These are phyloP conservation scores for Drosophila hawaiiensis DNA, from an alignment of 2,888 invertebrate species.

Conservation along the genomic window DNA sequence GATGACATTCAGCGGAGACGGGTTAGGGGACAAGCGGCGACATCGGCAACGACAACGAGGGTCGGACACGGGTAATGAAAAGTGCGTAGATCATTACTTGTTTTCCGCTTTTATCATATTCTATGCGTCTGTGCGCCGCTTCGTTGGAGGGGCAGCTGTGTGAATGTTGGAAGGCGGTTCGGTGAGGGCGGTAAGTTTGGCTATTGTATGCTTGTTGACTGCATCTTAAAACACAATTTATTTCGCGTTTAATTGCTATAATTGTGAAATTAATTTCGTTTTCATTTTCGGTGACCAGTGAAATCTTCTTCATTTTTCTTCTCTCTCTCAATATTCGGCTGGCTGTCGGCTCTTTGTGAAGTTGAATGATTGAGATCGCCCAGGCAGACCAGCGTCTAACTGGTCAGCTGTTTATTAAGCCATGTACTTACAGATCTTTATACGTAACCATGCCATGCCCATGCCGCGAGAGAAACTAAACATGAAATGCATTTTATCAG, in stretches of 20 bases:
- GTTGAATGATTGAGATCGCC: slow-evolving; percentile 51
- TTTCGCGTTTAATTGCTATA: slow-evolving; percentile 78
- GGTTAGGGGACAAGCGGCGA: not conserved
- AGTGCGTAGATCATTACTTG: slow-evolving; percentile 73
- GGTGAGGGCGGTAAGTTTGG: not conserved
- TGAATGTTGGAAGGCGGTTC: not conserved
- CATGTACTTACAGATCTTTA: slow-evolving; percentile 15
- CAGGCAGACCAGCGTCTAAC: slow-evolving; percentile 40
- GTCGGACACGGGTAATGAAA: slow-evolving; percentile 66
- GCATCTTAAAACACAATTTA: slow-evolving; percentile 71
- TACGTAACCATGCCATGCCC: not conserved
- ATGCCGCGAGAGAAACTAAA: slow-evolving; percentile 21
- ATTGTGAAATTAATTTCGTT: slow-evolving; percentile 81
- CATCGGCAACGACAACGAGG: slow-evolving; percentile 23
- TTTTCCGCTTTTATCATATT: slow-evolving; percentile 60
- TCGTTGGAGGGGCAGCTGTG: slow-evolving; percentile 41
- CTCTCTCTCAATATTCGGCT: not conserved
- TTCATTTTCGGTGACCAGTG: slow-evolving; percentile 75
- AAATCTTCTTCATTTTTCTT: slow-evolving; percentile 49
- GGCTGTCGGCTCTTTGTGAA: slow-evolving; percentile 49
- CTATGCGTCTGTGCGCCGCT: slow-evolving; percentile 25
- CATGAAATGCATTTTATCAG: slow-evolving; percentile 14
- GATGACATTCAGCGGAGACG: slow-evolving; percentile 34
- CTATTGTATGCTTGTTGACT: slow-evolving; percentile 37
- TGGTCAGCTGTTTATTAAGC: slow-evolving; percentile 12